Evolutionary conservation across 2,113 vertebrate species (phyloP).

Genomic region (Columbina picui): DNA sequence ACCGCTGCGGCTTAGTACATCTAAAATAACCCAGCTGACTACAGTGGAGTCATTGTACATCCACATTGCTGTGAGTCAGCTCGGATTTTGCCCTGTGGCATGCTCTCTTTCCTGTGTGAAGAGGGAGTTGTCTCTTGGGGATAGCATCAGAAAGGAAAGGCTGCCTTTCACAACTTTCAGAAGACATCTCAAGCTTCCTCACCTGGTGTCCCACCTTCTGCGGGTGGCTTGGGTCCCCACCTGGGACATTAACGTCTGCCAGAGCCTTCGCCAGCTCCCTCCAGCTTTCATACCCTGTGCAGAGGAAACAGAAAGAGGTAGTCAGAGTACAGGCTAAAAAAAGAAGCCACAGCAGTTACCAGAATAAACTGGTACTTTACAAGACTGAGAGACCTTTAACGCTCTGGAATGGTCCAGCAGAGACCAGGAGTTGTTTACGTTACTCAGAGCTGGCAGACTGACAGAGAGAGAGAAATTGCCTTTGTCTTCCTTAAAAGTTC

Average conservation of each 20-base stretch:
- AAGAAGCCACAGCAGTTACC: not conserved
- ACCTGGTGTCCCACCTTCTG: constrained; percentile 59
- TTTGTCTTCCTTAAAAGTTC: not conserved
- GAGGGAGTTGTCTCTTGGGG: not conserved
- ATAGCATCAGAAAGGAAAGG: not conserved
- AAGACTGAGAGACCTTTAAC: not conserved
- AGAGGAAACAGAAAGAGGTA: not conserved
- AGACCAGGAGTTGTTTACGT: not conserved
- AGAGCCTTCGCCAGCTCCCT: constrained; percentile 77
- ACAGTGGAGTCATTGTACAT: not conserved
- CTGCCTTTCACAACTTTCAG: not conserved
- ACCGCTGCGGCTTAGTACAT: rapidly evolving
- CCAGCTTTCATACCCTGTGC: constrained; percentile 76
- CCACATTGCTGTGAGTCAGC: not conserved
- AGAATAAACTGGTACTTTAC: not conserved
- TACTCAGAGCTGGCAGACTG: not conserved
- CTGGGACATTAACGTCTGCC: constrained; percentile 49
- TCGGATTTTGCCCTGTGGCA: not conserved
- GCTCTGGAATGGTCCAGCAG: not conserved
- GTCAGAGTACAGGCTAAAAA: not conserved
- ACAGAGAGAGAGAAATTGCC: not conserved
- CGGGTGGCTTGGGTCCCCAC: constrained; percentile 15
- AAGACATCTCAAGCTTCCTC: not conserved
- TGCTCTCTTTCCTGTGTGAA: not conserved
- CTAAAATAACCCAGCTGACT: not conserved